Evolutionary conservation across 2,797 vertebrate genomes (phyloP).

Genomic region (Acomys russatus): DNA sequence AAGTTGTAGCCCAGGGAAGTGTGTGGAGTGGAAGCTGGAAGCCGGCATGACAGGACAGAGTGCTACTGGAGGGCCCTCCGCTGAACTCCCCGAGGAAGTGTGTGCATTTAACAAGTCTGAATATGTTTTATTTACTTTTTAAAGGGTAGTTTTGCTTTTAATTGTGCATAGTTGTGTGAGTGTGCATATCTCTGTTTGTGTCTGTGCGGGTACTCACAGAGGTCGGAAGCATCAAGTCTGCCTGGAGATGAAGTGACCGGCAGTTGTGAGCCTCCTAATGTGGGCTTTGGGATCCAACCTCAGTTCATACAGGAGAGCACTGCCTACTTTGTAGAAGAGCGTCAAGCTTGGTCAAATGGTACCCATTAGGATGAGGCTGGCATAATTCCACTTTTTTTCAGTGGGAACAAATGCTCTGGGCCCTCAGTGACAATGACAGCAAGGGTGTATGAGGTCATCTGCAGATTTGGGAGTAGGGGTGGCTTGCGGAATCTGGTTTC

Average conservation of each 20-base stretch:
- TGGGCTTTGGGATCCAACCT: background rate
- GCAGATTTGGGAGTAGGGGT: fast-evolving
- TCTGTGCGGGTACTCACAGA: background rate
- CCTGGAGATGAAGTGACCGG: background rate
- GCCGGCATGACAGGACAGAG: fast-evolving
- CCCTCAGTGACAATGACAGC: fast-evolving
- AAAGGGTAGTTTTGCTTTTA: background rate
- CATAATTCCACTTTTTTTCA: background rate
- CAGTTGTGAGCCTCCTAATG: background rate
- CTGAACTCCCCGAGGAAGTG: background rate
- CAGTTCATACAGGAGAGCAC: background rate
- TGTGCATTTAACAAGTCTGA: background rate
- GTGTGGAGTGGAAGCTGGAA: too few relatives aligned
- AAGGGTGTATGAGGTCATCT: fast-evolving
- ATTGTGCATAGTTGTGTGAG: background rate
- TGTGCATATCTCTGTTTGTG: background rate
- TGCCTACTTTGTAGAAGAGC: background rate
- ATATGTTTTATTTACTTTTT: background rate
- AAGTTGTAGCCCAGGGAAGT: too few relatives aligned
- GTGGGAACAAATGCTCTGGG: background rate
- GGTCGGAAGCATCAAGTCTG: background rate
- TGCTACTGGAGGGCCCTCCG: too few relatives aligned
- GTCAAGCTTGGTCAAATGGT: background rate
- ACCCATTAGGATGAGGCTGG: background rate
- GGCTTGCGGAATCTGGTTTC: background rate